These are phyloP conservation scores for Drosophila watanabei DNA, from an alignment of 1,140 invertebrate genomes.

Conservation along the genomic window DNA sequence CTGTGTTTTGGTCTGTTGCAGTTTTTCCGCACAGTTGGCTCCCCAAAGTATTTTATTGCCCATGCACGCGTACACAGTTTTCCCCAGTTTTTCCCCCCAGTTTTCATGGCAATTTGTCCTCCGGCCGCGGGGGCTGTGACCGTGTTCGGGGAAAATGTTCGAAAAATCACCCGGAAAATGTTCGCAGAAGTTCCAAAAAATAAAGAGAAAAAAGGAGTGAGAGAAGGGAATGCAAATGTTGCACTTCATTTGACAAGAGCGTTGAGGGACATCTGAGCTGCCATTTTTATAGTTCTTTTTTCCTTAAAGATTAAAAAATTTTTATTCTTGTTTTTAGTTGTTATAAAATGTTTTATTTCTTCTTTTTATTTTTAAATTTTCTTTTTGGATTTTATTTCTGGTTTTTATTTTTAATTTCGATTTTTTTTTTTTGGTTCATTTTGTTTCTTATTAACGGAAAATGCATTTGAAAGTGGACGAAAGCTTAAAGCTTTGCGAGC, in stretches of 20 bases:
- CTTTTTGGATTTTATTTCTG: not conserved
- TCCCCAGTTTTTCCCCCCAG: no score
- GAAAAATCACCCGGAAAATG: not conserved
- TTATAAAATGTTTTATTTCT: no score
- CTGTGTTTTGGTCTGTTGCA: slow-evolving; percentile 58
- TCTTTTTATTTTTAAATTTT: no score
- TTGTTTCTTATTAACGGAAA: slow-evolving; percentile 6
- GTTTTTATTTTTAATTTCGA: no score
- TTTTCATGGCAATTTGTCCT: slow-evolving; percentile 49
- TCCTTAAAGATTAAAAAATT: slow-evolving; percentile 23
- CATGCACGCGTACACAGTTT: slow-evolving; percentile 54
- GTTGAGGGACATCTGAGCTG: slow-evolving; percentile 14
- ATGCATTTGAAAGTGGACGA: not conserved
- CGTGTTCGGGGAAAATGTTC: not conserved
- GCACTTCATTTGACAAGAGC: slow-evolving; percentile 41
- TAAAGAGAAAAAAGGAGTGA: not conserved
- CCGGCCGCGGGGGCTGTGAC: not conserved
- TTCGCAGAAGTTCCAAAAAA: not conserved
- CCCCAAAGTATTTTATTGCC: slow-evolving; percentile 59
- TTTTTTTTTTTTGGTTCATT: not conserved
- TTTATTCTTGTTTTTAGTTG: not conserved
- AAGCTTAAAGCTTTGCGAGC: slow-evolving; percentile 8
- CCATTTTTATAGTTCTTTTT: slow-evolving; percentile 10
- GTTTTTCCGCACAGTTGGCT: slow-evolving; percentile 61
- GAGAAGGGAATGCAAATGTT: slow-evolving; percentile 9